These are phyloP conservation scores for Acanthococcus lagerstroemiae DNA, from an alignment of 2,888 invertebrate species.

Conservation along the genomic window DNA sequence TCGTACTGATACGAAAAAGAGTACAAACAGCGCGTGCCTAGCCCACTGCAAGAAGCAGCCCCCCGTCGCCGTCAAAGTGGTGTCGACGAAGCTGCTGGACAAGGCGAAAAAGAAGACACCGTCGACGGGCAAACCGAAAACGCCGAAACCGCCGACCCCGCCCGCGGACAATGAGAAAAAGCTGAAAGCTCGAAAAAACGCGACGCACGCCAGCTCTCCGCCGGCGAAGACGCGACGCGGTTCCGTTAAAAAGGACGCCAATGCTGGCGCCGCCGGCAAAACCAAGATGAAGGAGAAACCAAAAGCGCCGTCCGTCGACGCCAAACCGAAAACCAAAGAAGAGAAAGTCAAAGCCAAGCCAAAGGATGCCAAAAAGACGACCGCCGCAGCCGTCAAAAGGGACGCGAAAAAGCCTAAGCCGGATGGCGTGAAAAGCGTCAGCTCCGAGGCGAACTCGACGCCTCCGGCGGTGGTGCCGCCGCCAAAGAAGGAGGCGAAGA, in stretches of 20 bases:
- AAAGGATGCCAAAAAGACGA: constrained; percentile 26
- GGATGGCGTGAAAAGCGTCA: constrained; percentile 45
- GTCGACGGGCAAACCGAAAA: not conserved
- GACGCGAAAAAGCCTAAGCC: constrained; percentile 14
- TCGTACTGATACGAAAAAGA: constrained; percentile 26
- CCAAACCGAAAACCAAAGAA: constrained; percentile 23
- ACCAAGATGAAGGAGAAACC: constrained; percentile 25
- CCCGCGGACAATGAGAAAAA: constrained; percentile 8
- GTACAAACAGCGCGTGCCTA: not conserved
- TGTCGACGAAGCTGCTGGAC: not conserved
- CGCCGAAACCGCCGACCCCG: constrained; percentile 11
- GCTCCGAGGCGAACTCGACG: constrained; percentile 42
- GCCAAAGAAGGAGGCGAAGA: constrained; percentile 14
- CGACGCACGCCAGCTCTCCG: constrained; percentile 10
- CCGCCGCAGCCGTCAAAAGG: constrained; percentile 7
- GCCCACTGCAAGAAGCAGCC: not conserved
- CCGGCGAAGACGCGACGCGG: constrained; percentile 7
- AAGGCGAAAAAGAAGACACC: not conserved
- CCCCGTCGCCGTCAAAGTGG: not conserved
- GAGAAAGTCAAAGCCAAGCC: constrained; percentile 24
- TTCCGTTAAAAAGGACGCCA: constrained; percentile 1
- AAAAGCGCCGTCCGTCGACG: constrained; percentile 4
- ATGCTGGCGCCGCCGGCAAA: not conserved
- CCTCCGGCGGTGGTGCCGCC: not conserved
- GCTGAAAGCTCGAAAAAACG: constrained; percentile 24